Base-by-base conservation (phyloP, 2,888 invertebrate genomes). In the Tachystola acroxantha region DNA sequence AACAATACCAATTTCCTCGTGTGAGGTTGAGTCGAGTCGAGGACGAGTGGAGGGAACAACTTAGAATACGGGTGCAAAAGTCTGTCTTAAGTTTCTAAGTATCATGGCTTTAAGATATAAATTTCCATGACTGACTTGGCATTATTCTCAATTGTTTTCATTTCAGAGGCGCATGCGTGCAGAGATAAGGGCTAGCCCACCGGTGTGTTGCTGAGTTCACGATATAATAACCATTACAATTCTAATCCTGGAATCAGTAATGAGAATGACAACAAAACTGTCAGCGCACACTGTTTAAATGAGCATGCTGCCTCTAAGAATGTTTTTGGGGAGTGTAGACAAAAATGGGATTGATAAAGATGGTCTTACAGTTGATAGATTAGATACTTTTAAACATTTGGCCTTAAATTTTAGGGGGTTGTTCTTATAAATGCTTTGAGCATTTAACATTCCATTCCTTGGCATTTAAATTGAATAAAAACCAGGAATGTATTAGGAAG, bases 81-180 rank as follows among this genome's bases (percentile, higher is more conserved):
- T 24, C 27, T 27, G 12, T 27, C 27, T n/a, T 46, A 48, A 42
- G 45, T 44, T 48, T 43, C 43, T 30, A 56, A 11, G 7, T 10
- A 27, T 27, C 10, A 10, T 27, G 12, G 10, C 14, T 13, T 14
- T n/a, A 14, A 6, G 2, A 13, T 53, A 64, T 64, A 80, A 85
- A 85, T 82, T 81, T 84, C 86, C 85, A 85, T 85, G 85, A 86
- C 87, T 77, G 78, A 79, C 84, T 82, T 60, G 70, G 87, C 87
- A 85, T 81, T 80, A 84, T 82, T 84, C 74, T 81, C 77, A 67
- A 71, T 67, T 78, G 73, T 82, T 80, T 82, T 81, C 64, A 74
- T 88, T 88, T 82, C 88, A 88, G 88, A 88, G 88, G 88, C 88
- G 80, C 88, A 87, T 87, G 87, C 85, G 75, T 73, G 77, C 80